Evolutionary conservation across 2,888 invertebrate genomes (phyloP), one percentile per base, ranked within the genome.

Genomic region (Phalera bucephala): DNA sequence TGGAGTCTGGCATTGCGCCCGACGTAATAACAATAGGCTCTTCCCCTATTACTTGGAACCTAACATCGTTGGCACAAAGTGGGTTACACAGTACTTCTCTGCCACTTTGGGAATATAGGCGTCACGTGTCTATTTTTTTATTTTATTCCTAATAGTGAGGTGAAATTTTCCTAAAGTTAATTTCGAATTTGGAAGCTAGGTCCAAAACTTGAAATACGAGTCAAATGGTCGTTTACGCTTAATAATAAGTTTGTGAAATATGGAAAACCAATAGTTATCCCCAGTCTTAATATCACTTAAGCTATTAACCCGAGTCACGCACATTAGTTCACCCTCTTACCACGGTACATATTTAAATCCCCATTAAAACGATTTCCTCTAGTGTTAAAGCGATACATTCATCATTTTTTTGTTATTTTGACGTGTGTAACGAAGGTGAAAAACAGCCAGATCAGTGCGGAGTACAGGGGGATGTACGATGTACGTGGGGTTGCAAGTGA

Each of bases 381-480:
- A 29, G 21, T 26, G 27, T 21, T 21, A 28, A 64, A 74, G 68
- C 66, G 58, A 68, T 64, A 64, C 53, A 62, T 67, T 53, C 44
- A 64, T 79, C 74, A 79, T 74, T 71, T 71, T 66, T 66, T 77
- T 77, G 76, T 76, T 88, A 86, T 88, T 88, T 84, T 86, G 88
- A 87, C 86, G 77, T 80, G 86, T 87, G 80, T 78, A 88, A 80
- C 80, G 80, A 76, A 78, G 81, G 84, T 68, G 85, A 86, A 88
- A 85, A 88, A 81, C 79, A 80, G 82, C 78, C 44, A 70, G 77
- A 76, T 79, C 78, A 75, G 80, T 72, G 51, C 58, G 52, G 55
- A 52, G 54, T 45, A 52, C 38, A 43, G 52, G 63, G 59, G 52
- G 63, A 41, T 46, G 48, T 17, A 17, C 45, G 43, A 49, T 49